phyloP scores from a whole-genome alignment of 2,113 vertebrate genomes.

The Ochotona curzoniae region DNA sequence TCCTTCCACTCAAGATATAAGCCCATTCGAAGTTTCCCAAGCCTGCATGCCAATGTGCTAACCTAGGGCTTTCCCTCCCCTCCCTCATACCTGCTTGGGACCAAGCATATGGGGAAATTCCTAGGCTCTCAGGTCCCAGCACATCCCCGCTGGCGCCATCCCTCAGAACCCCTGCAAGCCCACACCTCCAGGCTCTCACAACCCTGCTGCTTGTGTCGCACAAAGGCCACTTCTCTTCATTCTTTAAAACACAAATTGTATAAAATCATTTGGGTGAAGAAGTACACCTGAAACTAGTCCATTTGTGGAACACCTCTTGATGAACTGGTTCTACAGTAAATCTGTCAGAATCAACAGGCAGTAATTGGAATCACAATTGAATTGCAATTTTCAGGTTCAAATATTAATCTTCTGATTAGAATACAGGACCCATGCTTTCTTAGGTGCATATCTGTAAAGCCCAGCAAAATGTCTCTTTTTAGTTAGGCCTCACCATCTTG shows the following conservation, averaged over 20 bases:
- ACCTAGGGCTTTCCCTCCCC: too few relatives aligned
- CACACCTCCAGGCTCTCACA: too few relatives aligned
- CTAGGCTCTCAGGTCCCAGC: too few relatives aligned
- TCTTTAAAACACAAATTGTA: slow-evolving; percentile 11
- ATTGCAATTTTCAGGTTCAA: slow-evolving; percentile 12
- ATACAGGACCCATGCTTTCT: not conserved
- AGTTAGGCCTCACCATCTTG: not conserved
- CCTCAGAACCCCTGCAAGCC: too few relatives aligned
- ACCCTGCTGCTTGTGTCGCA: too few relatives aligned
- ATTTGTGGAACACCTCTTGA: not conserved
- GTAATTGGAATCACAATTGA: not conserved
- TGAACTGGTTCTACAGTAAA: not conserved
- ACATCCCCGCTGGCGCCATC: too few relatives aligned
- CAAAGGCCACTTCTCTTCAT: not conserved
- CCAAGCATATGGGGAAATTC: too few relatives aligned
- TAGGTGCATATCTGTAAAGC: rapidly evolving
- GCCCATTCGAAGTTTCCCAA: too few relatives aligned
- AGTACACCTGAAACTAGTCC: not conserved
- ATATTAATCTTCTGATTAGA: not conserved
- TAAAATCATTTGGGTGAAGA: not conserved
- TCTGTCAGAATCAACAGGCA: not conserved
- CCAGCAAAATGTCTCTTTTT: not conserved
- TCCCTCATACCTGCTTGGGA: too few relatives aligned
- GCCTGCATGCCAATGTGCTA: too few relatives aligned
- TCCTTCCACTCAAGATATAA: too few relatives aligned